phyloP scores from a whole-genome alignment of 2,888 invertebrate genomes.

The Chloroclystis v-ata region DNA sequence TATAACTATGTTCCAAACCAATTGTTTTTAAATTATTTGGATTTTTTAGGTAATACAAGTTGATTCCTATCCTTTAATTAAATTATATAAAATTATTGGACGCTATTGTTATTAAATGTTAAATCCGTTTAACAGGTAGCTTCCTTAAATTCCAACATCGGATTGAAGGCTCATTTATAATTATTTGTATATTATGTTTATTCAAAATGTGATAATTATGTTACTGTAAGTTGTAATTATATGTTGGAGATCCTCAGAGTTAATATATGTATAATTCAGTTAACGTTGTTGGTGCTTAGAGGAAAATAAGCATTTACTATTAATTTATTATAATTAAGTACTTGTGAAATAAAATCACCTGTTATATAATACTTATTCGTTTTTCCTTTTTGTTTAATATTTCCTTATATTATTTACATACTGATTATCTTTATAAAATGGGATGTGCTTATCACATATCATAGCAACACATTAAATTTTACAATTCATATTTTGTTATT shows the following conservation, averaged over 20 bases:
- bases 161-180: conserved; percentile 16
- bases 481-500: too few species aligned
- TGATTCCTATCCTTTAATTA: too few species aligned
- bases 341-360: conserved; percentile 12
- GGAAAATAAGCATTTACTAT: conserved; percentile 47
- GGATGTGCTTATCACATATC: too few species aligned
- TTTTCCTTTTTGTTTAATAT: neutral
- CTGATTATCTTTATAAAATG: neutral
- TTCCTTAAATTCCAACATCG: conserved; percentile 15
- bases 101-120: neutral
- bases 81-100: too few species aligned
- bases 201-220: conserved; percentile 56
- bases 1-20: too few species aligned
- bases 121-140: neutral
- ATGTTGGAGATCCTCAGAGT: conserved; percentile 39
- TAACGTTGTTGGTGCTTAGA: conserved; percentile 9
- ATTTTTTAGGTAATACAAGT: too few species aligned
- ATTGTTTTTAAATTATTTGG: too few species aligned
- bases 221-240: conserved; percentile 36
- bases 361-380: neutral
- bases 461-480: too few species aligned
- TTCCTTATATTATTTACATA: neutral
- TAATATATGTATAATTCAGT: too few species aligned
- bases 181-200: conserved; percentile 36
- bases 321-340: too few species aligned